These are phyloP conservation scores for Hylomyscus alleni DNA, from an alignment of 2,797 vertebrate genomes.

Conservation along the genomic window DNA sequence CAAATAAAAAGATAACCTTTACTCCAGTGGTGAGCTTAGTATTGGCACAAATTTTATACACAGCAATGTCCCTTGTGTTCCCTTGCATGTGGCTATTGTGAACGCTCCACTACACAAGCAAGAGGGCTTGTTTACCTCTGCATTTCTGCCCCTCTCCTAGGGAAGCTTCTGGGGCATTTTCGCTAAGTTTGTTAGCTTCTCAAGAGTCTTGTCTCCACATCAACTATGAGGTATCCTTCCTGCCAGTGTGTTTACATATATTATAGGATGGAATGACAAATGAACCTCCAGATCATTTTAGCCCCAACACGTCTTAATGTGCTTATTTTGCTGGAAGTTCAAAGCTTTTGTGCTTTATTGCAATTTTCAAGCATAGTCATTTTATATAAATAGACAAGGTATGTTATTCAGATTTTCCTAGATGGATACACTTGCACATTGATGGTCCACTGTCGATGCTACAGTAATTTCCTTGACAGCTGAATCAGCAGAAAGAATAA, in stretches of 20 bases:
- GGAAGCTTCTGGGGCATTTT: constrained; percentile 46
- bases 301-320: constrained; percentile 42
- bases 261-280: constrained; percentile 45
- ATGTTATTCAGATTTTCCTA: constrained; percentile 74
- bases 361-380: constrained; percentile 63
- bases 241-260: constrained; percentile 7
- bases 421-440: constrained; percentile 64
- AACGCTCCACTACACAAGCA: constrained; percentile 84
- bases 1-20: constrained; percentile 90
- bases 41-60: constrained; percentile 84
- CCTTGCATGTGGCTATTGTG: constrained; percentile 82
- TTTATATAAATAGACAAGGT: constrained; percentile 74
- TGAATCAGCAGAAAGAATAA: constrained; percentile 75
- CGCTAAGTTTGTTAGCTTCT: constrained; percentile 58
- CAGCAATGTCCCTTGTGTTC: constrained; percentile 72
- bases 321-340: constrained; percentile 71
- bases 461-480: constrained; percentile 74
- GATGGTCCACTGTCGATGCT: constrained; percentile 60
- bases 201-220: constrained; percentile 23
- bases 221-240: constrained; percentile 7
- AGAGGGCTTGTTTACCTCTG: background rate
- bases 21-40: constrained; percentile 85
- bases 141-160: constrained; percentile 18
- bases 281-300: constrained; percentile 64
- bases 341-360: constrained; percentile 62